A percentile compares a stretch with the other conserved stretches of the same genome.
Conservation (phyloP, 1,140 invertebrate species). For the Hirudo medicinalis region DNA sequence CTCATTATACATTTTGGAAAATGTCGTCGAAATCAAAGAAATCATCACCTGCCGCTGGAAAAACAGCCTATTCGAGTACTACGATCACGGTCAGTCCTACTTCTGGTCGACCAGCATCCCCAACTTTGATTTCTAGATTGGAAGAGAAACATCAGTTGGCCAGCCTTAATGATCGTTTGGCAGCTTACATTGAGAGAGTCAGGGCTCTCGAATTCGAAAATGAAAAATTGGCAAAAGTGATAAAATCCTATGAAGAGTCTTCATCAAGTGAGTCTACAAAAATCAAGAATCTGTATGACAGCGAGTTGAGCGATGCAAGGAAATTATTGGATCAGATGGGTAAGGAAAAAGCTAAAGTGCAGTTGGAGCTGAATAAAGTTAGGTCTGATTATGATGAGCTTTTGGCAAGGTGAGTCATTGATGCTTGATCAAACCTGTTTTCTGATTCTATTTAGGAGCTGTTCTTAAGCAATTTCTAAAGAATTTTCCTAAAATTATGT, state of each 20-base stretch:
- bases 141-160: constrained; percentile 86
- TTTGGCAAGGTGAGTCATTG: constrained; percentile 55
- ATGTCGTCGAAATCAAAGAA: constrained; percentile 22
- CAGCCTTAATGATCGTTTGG: constrained; percentile 86
- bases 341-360: constrained; percentile 71
- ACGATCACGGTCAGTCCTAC: neutral
- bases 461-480: too few species aligned
- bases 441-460: too few species aligned
- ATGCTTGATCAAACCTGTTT: too few species aligned
- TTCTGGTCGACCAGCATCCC: constrained; percentile 46
- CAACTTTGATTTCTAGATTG: constrained; percentile 69
- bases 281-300: constrained; percentile 80
- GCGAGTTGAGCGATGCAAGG: constrained; percentile 71
- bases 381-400: constrained; percentile 73
- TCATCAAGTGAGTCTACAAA: constrained; percentile 68
- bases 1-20: neutral
- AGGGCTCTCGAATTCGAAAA: constrained; percentile 82
- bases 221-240: constrained; percentile 55
- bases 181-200: constrained; percentile 81
- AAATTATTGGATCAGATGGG: constrained; percentile 75
- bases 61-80: neutral
- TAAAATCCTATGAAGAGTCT: constrained; percentile 36
- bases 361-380: constrained; percentile 73
- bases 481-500: too few species aligned
- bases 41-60: constrained; percentile 10